phyloP scores from a whole-genome alignment of 2,113 vertebrate species.

The Haemorhous mexicanus region DNA sequence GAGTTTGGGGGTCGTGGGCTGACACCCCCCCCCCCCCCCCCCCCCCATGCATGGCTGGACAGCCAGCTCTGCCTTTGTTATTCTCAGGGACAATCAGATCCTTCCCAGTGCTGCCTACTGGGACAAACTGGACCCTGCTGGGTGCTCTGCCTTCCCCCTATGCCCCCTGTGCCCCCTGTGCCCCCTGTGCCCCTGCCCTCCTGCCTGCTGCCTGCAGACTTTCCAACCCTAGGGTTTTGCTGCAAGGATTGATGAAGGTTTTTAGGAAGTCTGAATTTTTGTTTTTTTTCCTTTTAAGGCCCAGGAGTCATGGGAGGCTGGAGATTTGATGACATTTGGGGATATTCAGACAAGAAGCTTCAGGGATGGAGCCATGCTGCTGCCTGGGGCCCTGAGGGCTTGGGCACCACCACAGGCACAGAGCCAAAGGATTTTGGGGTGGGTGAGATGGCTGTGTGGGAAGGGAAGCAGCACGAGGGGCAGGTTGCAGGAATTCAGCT shows the following conservation, averaged over 20 bases:
- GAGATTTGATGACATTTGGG: background rate
- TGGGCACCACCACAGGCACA: accelerated
- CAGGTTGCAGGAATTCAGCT: background rate
- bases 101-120: background rate
- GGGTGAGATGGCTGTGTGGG: background rate
- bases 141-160: background rate
- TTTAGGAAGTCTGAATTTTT: background rate
- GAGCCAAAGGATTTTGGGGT: accelerated
- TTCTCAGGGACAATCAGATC: background rate
- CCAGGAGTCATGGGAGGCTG: background rate
- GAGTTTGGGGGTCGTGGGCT: background rate
- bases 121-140: background rate
- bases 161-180: background rate
- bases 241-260: background rate
- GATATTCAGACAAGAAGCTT: background rate
- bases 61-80: background rate
- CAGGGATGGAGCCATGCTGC: background rate
- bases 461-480: background rate
- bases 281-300: background rate
- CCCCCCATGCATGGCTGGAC: background rate
- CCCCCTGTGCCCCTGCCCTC: background rate
- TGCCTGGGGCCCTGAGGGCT: background rate
- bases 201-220: background rate
- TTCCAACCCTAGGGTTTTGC: background rate
- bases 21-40: background rate